Conservation (phyloP, 2,888 invertebrate genomes). For the Caradrina clavipalpis region DNA sequence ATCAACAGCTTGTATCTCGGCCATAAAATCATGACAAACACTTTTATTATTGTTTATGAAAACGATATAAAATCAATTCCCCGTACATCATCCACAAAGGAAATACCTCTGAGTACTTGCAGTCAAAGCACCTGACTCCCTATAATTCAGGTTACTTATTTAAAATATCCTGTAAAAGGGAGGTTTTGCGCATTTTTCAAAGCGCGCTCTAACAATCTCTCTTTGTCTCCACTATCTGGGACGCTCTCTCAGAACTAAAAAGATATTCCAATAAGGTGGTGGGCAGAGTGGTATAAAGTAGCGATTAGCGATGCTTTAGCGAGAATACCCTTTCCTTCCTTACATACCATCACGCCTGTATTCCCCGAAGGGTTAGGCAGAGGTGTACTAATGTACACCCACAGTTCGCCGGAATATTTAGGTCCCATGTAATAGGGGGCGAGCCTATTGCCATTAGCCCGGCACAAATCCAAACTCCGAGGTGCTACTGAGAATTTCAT, state of each 20-base stretch:
- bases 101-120: neutral
- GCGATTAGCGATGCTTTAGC: neutral
- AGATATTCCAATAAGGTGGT: conserved; percentile 53
- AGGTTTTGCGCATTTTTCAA: conserved; percentile 60
- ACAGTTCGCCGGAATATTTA: too few species aligned
- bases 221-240: conserved; percentile 64
- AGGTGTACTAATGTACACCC: too few species aligned
- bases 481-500: too few species aligned
- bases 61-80: neutral
- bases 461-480: too few species aligned
- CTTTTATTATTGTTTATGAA: too few species aligned
- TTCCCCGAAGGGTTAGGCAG: too few species aligned
- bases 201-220: conserved; percentile 62
- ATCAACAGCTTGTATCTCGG: too few species aligned
- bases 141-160: conserved; percentile 54
- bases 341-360: too few species aligned
- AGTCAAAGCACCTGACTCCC: conserved; percentile 15
- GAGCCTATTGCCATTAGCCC: too few species aligned
- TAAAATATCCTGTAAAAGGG: conserved; percentile 52
- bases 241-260: conserved; percentile 57
- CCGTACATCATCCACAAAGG: neutral
- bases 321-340: too few species aligned
- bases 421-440: too few species aligned
- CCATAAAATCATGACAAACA: too few species aligned
- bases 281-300: neutral